These are phyloP conservation scores for Listronotus oregonensis DNA, from an alignment of 1,140 invertebrate genomes.

Conservation along the genomic window DNA sequence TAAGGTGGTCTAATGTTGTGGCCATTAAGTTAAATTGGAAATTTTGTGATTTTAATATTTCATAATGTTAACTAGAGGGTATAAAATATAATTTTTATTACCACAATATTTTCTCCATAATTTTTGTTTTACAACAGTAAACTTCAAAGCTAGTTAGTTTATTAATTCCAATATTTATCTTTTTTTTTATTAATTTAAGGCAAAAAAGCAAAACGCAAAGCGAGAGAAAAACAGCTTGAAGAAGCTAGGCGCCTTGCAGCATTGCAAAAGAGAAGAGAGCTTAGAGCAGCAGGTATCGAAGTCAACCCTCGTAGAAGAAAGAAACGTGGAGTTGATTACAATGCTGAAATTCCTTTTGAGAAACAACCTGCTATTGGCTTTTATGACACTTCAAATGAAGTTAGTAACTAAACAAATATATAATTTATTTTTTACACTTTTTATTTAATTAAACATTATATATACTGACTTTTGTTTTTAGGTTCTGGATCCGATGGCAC, in stretches of 20 bases:
- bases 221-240: slow-evolving; percentile 97
- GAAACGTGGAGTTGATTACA: slow-evolving; percentile 95
- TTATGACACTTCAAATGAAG: slow-evolving; percentile 90
- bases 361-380: slow-evolving; percentile 90
- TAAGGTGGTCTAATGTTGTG: too few relatives aligned
- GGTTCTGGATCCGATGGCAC: slow-evolving; percentile 81
- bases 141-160: too few relatives aligned
- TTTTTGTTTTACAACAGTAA: too few relatives aligned
- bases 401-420: neutral
- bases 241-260: slow-evolving; percentile 95
- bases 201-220: slow-evolving; percentile 83
- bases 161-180: too few relatives aligned
- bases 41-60: too few relatives aligned
- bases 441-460: neutral
- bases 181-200: too few relatives aligned
- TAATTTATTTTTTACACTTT: neutral
- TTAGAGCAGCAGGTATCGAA: slow-evolving; percentile 96
- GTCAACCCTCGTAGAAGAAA: slow-evolving; percentile 73
- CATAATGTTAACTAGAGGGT: too few relatives aligned
- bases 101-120: too few relatives aligned
- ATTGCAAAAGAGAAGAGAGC: slow-evolving; percentile 93
- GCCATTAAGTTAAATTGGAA: too few relatives aligned
- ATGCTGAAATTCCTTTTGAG: slow-evolving; percentile 97
- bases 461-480: slow-evolving; percentile 5
- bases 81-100: too few relatives aligned